Conservation (phyloP, 2,797 vertebrate species). For the Prionace glauca region DNA sequence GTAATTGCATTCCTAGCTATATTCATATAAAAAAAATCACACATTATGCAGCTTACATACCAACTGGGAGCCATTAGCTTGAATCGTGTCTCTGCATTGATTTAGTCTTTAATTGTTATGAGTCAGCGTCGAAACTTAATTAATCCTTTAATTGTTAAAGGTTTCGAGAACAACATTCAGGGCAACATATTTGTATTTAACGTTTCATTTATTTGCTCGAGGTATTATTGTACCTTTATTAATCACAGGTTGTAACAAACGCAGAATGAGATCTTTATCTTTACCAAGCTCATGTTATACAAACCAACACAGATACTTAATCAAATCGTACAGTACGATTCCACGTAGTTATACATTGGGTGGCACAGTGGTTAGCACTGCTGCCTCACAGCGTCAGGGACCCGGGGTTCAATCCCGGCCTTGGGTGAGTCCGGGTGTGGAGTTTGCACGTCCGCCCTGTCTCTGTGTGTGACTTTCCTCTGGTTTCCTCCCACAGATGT, state of each 20-base stretch:
- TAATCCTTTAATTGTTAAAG: slow-evolving; percentile 9
- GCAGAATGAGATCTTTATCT: background rate
- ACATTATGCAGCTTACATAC: background rate
- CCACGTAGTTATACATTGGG: background rate
- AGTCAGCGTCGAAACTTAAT: background rate
- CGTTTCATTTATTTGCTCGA: background rate
- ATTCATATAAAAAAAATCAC: background rate
- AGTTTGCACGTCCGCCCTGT: too few species aligned
- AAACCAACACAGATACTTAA: background rate
- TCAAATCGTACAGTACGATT: background rate
- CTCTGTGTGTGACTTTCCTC: too few species aligned
- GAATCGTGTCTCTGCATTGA: background rate
- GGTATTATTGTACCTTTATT: background rate
- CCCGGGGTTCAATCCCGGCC: too few species aligned
- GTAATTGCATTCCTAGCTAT: background rate
- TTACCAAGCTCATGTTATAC: background rate
- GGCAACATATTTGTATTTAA: background rate
- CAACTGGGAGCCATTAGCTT: background rate
- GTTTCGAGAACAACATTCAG: background rate
- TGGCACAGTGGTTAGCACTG: too few species aligned
- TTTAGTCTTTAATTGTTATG: background rate
- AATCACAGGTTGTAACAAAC: background rate
- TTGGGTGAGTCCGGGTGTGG: too few species aligned
- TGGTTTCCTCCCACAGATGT: too few species aligned
- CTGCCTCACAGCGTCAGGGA: too few species aligned